These are phyloP conservation scores for Tragulus kanchil DNA, from an alignment of 2,113 vertebrate species.

Conservation along the genomic window DNA sequence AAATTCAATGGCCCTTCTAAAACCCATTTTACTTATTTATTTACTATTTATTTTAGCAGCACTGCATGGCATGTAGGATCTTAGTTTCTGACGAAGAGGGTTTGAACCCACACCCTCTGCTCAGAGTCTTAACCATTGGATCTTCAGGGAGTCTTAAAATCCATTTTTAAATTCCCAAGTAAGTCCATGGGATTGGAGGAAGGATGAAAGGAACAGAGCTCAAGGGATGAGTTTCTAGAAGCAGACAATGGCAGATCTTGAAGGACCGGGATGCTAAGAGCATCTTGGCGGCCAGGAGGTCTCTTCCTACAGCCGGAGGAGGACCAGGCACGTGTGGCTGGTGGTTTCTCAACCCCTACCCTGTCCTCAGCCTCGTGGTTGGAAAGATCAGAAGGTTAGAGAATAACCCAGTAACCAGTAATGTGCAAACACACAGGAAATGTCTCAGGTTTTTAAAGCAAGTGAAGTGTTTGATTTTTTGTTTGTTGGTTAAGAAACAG, in stretches of 20 bases:
- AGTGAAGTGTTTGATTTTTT: background rate
- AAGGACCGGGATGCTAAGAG: background rate
- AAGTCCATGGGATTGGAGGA: background rate
- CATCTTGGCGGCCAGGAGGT: background rate
- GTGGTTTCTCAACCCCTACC: background rate
- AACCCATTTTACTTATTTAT: background rate
- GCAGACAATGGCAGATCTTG: background rate
- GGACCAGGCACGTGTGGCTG: background rate
- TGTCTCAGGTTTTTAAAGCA: background rate
- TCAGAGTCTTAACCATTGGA: background rate
- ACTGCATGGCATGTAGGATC: background rate
- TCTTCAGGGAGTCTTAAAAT: background rate
- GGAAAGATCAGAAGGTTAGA: background rate
- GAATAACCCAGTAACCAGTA: background rate
- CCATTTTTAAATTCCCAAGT: background rate
- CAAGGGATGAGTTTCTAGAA: background rate
- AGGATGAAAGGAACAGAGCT: background rate
- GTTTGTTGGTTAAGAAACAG: background rate
- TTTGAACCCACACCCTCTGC: background rate
- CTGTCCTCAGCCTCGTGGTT: background rate
- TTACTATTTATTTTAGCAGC: background rate
- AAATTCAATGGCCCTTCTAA: background rate
- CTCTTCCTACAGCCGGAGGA: background rate
- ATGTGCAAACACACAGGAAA: background rate
- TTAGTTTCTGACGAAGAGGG: background rate